A percentile compares a stretch with the other conserved stretches of the same genome.
phyloP scores from a whole-genome alignment of 2,113 vertebrate genomes.

The Mixornis gularis region DNA sequence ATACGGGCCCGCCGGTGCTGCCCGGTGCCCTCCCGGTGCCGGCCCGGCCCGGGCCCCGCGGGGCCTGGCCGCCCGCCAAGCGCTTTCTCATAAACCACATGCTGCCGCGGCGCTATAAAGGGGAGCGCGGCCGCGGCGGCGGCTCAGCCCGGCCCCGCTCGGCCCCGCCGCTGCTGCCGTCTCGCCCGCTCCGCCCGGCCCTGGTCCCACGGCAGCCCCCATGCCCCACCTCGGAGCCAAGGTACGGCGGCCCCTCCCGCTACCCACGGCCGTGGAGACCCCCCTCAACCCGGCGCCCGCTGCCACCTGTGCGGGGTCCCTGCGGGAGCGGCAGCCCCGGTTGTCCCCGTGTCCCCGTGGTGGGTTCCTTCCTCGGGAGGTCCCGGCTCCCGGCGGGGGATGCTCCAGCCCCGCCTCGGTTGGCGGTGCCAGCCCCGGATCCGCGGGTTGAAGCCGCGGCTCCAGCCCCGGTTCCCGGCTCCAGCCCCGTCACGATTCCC shows the following conservation, averaged over 20 bases:
- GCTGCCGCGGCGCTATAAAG: conserved; percentile 43
- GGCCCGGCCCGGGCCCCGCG: neutral
- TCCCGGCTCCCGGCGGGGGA: neutral
- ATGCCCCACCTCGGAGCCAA: neutral
- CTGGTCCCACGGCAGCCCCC: neutral
- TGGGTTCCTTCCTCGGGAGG: neutral
- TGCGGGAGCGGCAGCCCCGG: neutral
- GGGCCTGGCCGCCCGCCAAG: conserved; percentile 62
- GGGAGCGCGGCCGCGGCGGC: conserved; percentile 2
- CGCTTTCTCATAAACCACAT: conserved; percentile 76
- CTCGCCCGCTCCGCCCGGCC: neutral
- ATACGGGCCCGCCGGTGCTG: neutral
- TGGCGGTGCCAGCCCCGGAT: neutral
- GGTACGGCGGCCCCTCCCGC: conserved; percentile 5
- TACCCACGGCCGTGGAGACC: neutral
- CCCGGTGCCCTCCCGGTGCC: neutral
- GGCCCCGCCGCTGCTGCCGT: neutral
- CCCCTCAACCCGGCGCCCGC: neutral
- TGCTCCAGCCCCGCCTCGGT: neutral
- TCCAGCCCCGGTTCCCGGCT: neutral
- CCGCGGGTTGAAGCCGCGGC: neutral
- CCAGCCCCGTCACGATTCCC: neutral
- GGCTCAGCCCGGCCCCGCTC: neutral
- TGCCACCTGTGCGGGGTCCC: neutral
- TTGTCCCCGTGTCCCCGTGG: neutral